Conservation (phyloP, 64 coral and sea anemone genomes). For the Montipora capricornis region DNA sequence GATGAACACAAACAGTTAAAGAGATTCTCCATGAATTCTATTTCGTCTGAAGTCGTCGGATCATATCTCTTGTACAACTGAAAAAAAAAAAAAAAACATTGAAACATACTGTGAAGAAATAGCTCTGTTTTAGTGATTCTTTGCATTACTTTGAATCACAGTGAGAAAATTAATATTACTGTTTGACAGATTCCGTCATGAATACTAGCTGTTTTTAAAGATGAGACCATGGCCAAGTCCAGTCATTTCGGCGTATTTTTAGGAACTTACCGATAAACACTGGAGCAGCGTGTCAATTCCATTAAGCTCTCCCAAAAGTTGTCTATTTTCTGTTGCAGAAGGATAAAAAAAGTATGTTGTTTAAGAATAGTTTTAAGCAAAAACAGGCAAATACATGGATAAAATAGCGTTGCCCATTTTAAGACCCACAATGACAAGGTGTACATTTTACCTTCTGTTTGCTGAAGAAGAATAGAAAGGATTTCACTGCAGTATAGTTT, state of each 20-base stretch:
- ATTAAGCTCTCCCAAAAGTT: slow-evolving; percentile 90
- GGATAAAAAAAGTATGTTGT: not conserved
- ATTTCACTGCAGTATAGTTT: slow-evolving; percentile 98
- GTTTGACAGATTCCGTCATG: too few relatives aligned
- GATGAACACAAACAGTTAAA: slow-evolving; percentile 97
- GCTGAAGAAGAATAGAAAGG: slow-evolving; percentile 94
- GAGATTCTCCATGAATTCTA: slow-evolving; percentile 99
- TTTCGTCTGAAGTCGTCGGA: slow-evolving; percentile 88
- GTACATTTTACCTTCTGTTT: slow-evolving; percentile 83
- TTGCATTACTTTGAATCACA: too few relatives aligned
- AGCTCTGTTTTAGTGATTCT: too few relatives aligned
- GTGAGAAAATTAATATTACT: too few relatives aligned
- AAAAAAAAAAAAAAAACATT: slow-evolving; percentile 5
- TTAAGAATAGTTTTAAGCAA: too few relatives aligned
- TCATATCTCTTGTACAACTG: slow-evolving; percentile 95
- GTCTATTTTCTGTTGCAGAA: slow-evolving; percentile 83
- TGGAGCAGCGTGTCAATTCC: slow-evolving; percentile 97
- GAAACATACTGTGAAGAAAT: too few relatives aligned
- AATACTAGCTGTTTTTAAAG: too few relatives aligned
- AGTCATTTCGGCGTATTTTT: not conserved
- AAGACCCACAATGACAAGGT: not conserved
- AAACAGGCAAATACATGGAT: too few relatives aligned
- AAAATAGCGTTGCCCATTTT: too few relatives aligned
- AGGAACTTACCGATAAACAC: slow-evolving; percentile 88
- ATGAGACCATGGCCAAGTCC: too few relatives aligned